These are phyloP conservation scores for Geococcyx californianus DNA, from an alignment of 2,113 vertebrate genomes.

Conservation along the genomic window DNA sequence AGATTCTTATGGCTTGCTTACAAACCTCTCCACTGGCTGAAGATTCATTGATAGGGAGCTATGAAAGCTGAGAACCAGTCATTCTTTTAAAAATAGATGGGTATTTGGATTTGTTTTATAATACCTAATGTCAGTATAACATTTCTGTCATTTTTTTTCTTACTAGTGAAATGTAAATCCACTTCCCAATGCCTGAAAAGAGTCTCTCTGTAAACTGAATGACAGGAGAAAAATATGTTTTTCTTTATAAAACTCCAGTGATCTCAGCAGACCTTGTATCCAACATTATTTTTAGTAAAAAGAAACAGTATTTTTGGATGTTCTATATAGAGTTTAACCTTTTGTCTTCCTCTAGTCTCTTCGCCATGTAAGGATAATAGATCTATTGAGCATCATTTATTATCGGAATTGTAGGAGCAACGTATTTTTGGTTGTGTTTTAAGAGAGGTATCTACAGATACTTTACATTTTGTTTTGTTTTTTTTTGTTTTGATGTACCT, in stretches of 20 bases:
- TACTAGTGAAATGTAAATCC: not conserved
- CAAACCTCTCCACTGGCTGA: not conserved
- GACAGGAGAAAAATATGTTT: not conserved
- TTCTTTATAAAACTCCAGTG: not conserved
- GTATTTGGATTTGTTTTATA: not conserved
- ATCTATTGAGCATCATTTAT: not conserved
- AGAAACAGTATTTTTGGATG: not conserved
- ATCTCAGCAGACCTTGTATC: not conserved
- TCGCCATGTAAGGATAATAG: not conserved
- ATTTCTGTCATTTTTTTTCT: not conserved
- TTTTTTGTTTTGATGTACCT: not conserved
- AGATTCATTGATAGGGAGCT: not conserved
- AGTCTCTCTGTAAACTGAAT: not conserved
- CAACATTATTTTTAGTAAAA: not conserved
- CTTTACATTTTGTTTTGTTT: not conserved
- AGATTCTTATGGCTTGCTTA: not conserved
- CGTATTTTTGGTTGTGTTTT: accelerated
- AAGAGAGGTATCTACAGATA: not conserved
- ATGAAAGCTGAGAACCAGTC: not conserved
- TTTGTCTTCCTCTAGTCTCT: not conserved
- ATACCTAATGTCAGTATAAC: not conserved
- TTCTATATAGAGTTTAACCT: not conserved
- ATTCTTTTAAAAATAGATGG: not conserved
- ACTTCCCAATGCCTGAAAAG: not conserved
- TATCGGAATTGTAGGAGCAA: not conserved